These are phyloP conservation scores for Odontophorus gujanensis DNA, from an alignment of 2,113 vertebrate species.

Conservation along the genomic window DNA sequence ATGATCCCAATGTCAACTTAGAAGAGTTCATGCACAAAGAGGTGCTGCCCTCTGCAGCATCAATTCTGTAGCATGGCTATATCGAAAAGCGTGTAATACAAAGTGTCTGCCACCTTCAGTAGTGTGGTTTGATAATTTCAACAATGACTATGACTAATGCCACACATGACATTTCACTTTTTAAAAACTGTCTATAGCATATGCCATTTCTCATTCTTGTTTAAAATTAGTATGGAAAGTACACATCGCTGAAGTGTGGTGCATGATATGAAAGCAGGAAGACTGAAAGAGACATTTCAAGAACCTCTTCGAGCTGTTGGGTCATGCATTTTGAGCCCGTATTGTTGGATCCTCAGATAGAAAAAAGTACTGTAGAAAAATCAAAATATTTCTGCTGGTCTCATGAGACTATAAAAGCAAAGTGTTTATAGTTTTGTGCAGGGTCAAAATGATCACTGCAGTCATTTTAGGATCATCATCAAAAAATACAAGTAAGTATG, in stretches of 20 bases:
- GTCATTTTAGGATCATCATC: neutral
- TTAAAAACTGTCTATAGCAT: neutral
- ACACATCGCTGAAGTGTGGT: neutral
- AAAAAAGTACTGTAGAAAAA: constrained; percentile 14
- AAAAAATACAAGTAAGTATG: neutral
- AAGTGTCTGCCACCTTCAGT: neutral
- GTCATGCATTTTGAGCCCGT: neutral
- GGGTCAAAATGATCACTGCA: neutral
- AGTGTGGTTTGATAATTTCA: neutral
- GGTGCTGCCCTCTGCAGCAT: constrained; percentile 81
- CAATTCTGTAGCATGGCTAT: constrained; percentile 58
- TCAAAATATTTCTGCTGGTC: neutral
- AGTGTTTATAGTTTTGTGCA: neutral
- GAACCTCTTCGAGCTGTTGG: neutral
- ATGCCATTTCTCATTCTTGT: neutral
- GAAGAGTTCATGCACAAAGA: constrained; percentile 85
- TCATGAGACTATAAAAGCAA: neutral
- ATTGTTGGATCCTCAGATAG: neutral
- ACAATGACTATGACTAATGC: neutral
- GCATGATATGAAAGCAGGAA: neutral
- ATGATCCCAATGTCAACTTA: constrained; percentile 84
- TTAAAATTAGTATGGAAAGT: neutral
- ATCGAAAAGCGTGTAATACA: neutral
- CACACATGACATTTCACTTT: neutral
- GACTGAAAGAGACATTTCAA: neutral